Evolutionary conservation across 2,797 vertebrate species (phyloP), one percentile per base, ranked within the genome.

Genomic region (Clamator glandarius): DNA sequence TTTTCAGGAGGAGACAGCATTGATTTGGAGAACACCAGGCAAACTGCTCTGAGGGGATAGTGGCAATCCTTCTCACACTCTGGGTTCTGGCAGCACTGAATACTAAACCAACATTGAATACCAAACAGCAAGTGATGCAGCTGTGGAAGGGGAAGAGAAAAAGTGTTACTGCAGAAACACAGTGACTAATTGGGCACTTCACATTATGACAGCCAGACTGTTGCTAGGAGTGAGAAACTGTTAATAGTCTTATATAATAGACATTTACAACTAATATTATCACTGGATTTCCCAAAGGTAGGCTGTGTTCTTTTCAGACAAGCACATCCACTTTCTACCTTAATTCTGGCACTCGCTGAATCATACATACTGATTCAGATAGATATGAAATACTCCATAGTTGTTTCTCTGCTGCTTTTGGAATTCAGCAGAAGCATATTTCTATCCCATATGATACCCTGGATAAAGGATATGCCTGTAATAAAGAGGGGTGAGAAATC

Each of bases 311-410:
- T 64, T 94, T 92, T 89, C 74, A 84, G 78, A 29, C 63, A 87
- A 73, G 87, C 50, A 93, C 79, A 81, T 84, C 84, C 62, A 64
- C 62, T 86, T 92, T 95, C 89, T 63, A 21, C 41, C 28, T 73
- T 87, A 33, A 84, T 81, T 91, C 55, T 95, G 90, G 68, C 35
- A 51, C 42, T 83, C 52, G 68, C 1, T 89, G 88, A 93, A 79
- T 95, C 90, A 95, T 41, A 93, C 95, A 84, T 68, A 79, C 28
- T 84, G 93, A 92, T 48, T 93, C 81, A 95, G 77, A 87, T 59
- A 67, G 35, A 84, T 11, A 3, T 48, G 63, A 93, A 79, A 70
- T 58, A 52, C 24, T 90, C 52, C 52, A 67, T 35, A 79, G 75
- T 36, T 89, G 9, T 69, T 92, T 88, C 51, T 91, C 28, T 93